phyloP scores from a whole-genome alignment of 2,797 vertebrate species.

The Sebastes minor region DNA sequence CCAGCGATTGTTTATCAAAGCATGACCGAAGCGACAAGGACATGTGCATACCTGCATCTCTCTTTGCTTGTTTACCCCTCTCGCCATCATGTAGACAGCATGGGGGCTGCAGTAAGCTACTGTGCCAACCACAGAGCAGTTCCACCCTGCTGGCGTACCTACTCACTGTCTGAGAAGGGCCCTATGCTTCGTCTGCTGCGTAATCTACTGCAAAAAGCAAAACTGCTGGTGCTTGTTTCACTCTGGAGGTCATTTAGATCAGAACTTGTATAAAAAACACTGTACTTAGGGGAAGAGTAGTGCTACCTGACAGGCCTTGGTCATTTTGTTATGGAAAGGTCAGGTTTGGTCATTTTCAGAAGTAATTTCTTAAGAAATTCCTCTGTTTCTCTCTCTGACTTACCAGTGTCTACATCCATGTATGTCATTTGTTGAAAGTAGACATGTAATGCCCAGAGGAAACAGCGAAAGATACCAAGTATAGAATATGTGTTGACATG shows the following conservation, averaged over 20 bases:
- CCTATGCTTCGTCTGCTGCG: background rate
- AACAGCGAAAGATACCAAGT: background rate
- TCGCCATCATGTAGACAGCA: constrained; percentile 21
- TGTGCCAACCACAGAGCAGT: constrained; percentile 38
- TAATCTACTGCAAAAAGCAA: background rate
- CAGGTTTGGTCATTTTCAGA: background rate
- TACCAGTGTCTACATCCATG: background rate
- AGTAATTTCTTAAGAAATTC: background rate
- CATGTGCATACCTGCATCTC: constrained; percentile 17
- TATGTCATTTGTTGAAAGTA: background rate
- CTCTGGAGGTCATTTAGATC: background rate
- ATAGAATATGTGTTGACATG: background rate
- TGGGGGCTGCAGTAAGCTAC: constrained; percentile 29
- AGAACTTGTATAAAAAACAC: background rate
- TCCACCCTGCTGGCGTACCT: constrained; percentile 37
- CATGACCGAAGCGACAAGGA: constrained; percentile 8
- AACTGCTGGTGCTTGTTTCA: background rate
- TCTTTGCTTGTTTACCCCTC: constrained; percentile 29
- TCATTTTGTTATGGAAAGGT: background rate
- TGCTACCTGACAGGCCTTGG: background rate
- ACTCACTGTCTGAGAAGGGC: constrained; percentile 18
- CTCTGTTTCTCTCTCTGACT: background rate
- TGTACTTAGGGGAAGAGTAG: background rate
- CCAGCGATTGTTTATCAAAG: constrained; percentile 36
- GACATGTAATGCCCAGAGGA: background rate